Percentiles rank a stretch among this genome's conserved stretches.
These are phyloP conservation scores for Onychostoma macrolepis DNA, from an alignment of 2,113 vertebrate genomes.

Conservation along the genomic window DNA sequence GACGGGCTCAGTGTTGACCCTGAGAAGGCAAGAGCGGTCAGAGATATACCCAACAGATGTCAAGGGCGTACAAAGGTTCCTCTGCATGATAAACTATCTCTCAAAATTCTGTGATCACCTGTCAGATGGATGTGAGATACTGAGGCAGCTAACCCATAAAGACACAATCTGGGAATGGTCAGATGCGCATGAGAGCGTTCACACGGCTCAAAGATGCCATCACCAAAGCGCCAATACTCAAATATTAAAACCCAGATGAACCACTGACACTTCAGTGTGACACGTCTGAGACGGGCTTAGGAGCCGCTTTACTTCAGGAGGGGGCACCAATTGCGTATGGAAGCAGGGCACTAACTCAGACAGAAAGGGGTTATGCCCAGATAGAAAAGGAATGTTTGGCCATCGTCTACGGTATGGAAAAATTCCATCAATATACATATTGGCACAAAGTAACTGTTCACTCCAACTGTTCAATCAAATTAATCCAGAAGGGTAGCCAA, in stretches of 20 bases:
- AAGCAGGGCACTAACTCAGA: neutral
- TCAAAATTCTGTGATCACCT: constrained; percentile 45
- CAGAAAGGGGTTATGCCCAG: neutral
- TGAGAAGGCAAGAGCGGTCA: constrained; percentile 29
- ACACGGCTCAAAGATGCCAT: neutral
- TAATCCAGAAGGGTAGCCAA: constrained; percentile 36
- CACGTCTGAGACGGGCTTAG: neutral
- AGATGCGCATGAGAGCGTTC: neutral
- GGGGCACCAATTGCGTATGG: neutral
- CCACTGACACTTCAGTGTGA: neutral
- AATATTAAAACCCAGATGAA: neutral
- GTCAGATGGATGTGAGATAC: constrained; percentile 45
- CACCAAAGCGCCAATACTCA: neutral
- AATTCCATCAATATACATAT: constrained; percentile 11
- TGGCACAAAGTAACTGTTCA: neutral
- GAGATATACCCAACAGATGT: constrained; percentile 42
- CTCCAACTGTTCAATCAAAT: neutral
- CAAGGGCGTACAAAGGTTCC: constrained; percentile 38
- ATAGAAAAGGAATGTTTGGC: constrained; percentile 2
- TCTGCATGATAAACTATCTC: constrained; percentile 44
- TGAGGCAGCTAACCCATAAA: constrained; percentile 43
- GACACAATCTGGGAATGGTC: constrained; percentile 26
- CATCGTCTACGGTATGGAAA: constrained; percentile 10
- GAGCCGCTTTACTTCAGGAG: neutral
- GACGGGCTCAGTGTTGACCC: constrained; percentile 25